Evolutionary conservation across 2,797 vertebrate species (phyloP), one percentile per base, ranked within the genome.

Genomic region (Mallotus villosus): DNA sequence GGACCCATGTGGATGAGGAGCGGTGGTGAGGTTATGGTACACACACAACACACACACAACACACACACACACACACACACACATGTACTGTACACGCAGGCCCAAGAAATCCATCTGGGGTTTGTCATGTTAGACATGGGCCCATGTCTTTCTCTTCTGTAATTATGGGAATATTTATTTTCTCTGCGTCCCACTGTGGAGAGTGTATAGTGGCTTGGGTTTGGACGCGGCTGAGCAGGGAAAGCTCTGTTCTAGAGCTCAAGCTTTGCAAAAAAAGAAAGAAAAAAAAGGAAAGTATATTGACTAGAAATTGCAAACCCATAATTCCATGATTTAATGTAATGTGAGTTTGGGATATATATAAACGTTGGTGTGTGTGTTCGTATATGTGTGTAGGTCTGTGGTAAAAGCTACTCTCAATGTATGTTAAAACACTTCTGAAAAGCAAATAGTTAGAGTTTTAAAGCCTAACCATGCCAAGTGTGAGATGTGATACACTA

Each of bases 161-260:
- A 94, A 94, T 94, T 93, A 93, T 87, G 90, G 89, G 83, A 87
- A 89, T 91, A 92, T 93, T 93, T 94, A 92, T 92, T 93, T 93
- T 93, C 88, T 91, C 87, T 91, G 85, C 81, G 81, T 90, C 89
- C 85, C 81, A 74, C 87, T 89, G 86, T 88, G 84, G 86, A 90
- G 84, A 87, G 81, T 84, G 80, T 85, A 87, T 89, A 83, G 67
- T 74, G 72, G 86, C 90, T 86, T 74, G 89, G 90, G 90, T 88
- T 90, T 64, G 91, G 90, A 85, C 72, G 51, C 85, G 83, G 84
- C 55, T 46, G 49, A 72, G 24, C 70, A 63, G 90, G 87, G 88
- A 87, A 85, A 81, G 78, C 85, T 80, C 84, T 8, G 76, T 82
- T 87, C 81, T 67, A 85, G 82, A 83, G 84, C 85, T 86, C 73